Evolutionary conservation across 2,113 vertebrate genomes (phyloP).

Genomic region (Uropsilus gracilis): DNA sequence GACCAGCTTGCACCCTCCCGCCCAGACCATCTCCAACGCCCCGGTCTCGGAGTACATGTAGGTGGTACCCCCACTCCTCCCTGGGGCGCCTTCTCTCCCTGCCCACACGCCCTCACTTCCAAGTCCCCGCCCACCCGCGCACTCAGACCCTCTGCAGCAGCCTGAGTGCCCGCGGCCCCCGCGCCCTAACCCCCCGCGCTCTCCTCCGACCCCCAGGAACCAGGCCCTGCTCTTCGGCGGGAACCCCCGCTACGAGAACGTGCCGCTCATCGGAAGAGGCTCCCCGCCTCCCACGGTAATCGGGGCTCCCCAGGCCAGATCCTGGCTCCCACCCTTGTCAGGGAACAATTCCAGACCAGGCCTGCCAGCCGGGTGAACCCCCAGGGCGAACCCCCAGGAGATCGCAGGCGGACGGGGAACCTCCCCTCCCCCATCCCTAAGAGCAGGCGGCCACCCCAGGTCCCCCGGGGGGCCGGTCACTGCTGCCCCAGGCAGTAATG

Average conservation of each 20-base stretch:
- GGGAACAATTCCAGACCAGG: background rate
- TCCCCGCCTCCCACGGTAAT: constrained; percentile 97
- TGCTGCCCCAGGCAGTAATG: too few species aligned
- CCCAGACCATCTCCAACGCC: constrained; percentile 90
- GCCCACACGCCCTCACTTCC: background rate
- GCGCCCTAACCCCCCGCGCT: background rate
- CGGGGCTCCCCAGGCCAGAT: constrained; percentile 77
- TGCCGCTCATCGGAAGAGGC: constrained; percentile 95
- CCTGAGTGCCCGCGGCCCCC: fast-evolving
- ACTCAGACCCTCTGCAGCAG: background rate
- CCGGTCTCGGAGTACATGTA: constrained; percentile 96
- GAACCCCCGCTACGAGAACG: constrained; percentile 95
- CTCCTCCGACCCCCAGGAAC: constrained; percentile 87
- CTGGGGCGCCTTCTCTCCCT: too few species aligned
- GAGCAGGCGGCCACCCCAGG: background rate
- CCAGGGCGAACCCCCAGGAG: fast-evolving
- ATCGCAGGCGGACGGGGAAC: fast-evolving
- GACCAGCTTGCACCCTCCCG: constrained; percentile 92
- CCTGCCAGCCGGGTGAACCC: background rate
- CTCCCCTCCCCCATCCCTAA: fast-evolving
- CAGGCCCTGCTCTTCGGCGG: constrained; percentile 94
- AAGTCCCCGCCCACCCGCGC: background rate
- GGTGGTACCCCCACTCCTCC: background rate
- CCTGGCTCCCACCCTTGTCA: background rate
- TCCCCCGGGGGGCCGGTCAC: too few species aligned